Conservation (phyloP, 1,140 invertebrate species). For the Brachionus angularis region DNA sequence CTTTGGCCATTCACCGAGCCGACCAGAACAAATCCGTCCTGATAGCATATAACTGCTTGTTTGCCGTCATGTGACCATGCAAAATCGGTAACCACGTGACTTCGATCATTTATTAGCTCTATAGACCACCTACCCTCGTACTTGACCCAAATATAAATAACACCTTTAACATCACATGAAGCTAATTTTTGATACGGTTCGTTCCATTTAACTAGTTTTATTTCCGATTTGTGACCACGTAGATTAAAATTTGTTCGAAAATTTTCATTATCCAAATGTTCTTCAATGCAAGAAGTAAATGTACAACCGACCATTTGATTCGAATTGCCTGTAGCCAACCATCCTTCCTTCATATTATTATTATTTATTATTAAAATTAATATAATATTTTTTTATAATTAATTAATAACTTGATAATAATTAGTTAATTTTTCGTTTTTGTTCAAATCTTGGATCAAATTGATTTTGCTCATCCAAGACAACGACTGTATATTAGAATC, state of each 20-base stretch:
- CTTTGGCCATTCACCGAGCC: conserved; percentile 92
- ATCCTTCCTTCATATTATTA: conserved; percentile 98
- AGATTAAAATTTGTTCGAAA: conserved; percentile 92
- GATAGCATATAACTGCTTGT: conserved; percentile 96
- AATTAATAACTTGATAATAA: too few species aligned
- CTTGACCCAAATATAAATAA: conserved; percentile 99
- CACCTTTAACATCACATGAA: conserved; percentile 91
- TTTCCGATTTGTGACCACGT: conserved; percentile 88
- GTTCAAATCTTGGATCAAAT: conserved; percentile 71
- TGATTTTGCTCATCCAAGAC: conserved; percentile 96
- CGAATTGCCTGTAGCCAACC: conserved; percentile 89
- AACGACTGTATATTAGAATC: conserved; percentile 88
- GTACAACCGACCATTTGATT: conserved; percentile 90
- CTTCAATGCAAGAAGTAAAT: conserved; percentile 81
- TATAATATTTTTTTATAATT: too few species aligned
- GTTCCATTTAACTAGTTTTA: conserved; percentile 92
- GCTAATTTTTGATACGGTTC: conserved; percentile 96
- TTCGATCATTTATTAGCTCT: conserved; percentile 95
- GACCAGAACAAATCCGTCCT: conserved; percentile 91
- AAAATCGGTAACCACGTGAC: conserved; percentile 76
- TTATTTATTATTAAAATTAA: too few species aligned
- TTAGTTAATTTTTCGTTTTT: neutral
- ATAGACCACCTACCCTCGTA: conserved; percentile 98
- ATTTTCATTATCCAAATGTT: neutral
- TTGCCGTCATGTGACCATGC: conserved; percentile 96